These are phyloP conservation scores for Clarias macrocephalus DNA, from an alignment of 2,113 vertebrate species.

Conservation along the genomic window DNA sequence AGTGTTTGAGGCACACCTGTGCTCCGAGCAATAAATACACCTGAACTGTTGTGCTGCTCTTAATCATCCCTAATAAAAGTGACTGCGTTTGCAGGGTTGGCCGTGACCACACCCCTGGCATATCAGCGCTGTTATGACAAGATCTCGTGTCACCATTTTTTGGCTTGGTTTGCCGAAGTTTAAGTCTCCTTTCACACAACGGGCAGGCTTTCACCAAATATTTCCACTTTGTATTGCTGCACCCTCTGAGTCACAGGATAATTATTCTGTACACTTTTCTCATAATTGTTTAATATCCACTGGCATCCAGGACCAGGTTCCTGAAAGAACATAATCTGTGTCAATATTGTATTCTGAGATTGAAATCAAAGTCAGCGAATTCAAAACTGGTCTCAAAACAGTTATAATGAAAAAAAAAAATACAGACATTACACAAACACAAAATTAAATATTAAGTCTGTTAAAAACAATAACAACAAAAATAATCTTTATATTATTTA, in stretches of 20 bases:
- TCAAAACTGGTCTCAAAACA: background rate
- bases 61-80: background rate
- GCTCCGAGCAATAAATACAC: background rate
- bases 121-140: background rate
- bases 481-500: background rate
- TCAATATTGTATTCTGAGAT: background rate
- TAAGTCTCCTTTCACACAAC: background rate
- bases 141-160: background rate
- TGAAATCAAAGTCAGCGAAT: background rate
- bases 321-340: background rate
- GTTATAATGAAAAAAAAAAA: no score
- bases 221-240: slow-evolving; percentile 1
- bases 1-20: background rate
- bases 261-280: slow-evolving; percentile 17
- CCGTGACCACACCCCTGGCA: slow-evolving; percentile 3
- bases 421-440: no score
- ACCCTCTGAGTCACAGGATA: slow-evolving; percentile 4
- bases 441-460: background rate
- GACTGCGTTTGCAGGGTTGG: background rate
- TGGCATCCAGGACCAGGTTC: background rate
- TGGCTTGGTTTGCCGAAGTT: background rate
- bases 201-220: background rate
- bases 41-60: background rate
- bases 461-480: no score
- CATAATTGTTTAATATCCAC: background rate